phyloP scores from a whole-genome alignment of 2,797 vertebrate species.

The Alauda arvensis region DNA sequence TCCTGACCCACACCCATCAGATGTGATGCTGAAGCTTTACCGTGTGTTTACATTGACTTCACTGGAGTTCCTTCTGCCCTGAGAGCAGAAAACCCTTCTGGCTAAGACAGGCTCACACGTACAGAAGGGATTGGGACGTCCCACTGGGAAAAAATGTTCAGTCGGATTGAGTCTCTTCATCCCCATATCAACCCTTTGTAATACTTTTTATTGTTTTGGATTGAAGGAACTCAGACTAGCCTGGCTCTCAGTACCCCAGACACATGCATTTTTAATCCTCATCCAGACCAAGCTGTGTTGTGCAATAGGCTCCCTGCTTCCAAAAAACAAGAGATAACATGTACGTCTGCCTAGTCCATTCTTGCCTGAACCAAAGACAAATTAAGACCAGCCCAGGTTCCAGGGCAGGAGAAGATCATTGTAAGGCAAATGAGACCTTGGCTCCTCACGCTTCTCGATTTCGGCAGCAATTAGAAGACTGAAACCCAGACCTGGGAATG shows the following conservation, averaged over 20 bases:
- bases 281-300: constrained; percentile 50
- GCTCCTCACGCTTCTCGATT: constrained; percentile 20
- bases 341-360: constrained; percentile 58
- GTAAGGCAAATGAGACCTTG: constrained; percentile 54
- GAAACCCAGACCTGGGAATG: constrained; percentile 27
- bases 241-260: constrained; percentile 40
- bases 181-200: not conserved
- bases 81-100: not conserved
- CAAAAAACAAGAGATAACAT: constrained; percentile 70
- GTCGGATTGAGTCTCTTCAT: not conserved
- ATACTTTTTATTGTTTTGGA: not conserved
- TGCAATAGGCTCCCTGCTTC: constrained; percentile 57
- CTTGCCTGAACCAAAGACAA: constrained; percentile 68
- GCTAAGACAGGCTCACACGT: not conserved
- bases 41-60: not conserved
- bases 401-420: constrained; percentile 65
- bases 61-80: not conserved
- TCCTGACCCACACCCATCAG: not conserved
- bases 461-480: constrained; percentile 24
- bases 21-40: not conserved
- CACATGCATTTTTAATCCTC: constrained; percentile 43
- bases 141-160: not conserved
- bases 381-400: constrained; percentile 68
- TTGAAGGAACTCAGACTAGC: constrained; percentile 5
- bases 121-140: not conserved